A percentile compares a stretch with the other conserved stretches of the same genome.
Conservation (phyloP, 2,888 invertebrate species). For the Pecten maximus region DNA sequence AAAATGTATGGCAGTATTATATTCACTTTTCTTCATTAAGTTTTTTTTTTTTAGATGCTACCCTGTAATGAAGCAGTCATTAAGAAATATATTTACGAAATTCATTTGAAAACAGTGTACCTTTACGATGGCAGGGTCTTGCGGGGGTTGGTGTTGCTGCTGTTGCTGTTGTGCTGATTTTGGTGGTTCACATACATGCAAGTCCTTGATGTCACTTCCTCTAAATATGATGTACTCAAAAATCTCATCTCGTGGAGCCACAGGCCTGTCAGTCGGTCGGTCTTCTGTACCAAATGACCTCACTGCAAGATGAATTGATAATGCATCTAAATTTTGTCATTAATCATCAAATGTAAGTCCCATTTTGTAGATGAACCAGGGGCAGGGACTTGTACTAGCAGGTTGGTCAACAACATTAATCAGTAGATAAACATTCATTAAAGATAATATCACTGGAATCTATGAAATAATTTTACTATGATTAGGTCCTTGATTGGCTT, state of each 20-base stretch:
- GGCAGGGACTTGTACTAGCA: no score
- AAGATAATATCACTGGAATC: no score
- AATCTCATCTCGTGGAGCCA: conserved; percentile 97
- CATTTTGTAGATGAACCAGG: no score
- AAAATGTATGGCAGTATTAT: not conserved
- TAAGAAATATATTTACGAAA: not conserved
- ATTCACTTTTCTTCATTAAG: no score
- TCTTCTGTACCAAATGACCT: conserved; percentile 99
- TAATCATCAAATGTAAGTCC: no score
- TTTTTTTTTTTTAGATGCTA: no score
- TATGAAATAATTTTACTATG: no score
- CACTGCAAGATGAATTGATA: conserved; percentile 85
- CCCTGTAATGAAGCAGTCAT: not conserved
- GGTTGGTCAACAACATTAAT: no score
- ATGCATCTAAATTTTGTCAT: no score
- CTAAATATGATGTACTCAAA: conserved; percentile 99
- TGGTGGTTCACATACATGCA: conserved; percentile 93
- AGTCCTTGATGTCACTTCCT: conserved; percentile 99
- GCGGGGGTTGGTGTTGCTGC: conserved; percentile 84
- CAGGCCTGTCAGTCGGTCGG: conserved; percentile 96
- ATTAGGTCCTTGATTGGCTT: no score
- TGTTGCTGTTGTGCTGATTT: conserved; percentile 82
- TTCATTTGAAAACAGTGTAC: conserved; percentile 81
- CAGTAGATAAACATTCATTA: no score
- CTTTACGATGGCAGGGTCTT: conserved; percentile 99